Base-by-base conservation (phyloP, 1,140 invertebrate genomes). In the Delia radicum region DNA sequence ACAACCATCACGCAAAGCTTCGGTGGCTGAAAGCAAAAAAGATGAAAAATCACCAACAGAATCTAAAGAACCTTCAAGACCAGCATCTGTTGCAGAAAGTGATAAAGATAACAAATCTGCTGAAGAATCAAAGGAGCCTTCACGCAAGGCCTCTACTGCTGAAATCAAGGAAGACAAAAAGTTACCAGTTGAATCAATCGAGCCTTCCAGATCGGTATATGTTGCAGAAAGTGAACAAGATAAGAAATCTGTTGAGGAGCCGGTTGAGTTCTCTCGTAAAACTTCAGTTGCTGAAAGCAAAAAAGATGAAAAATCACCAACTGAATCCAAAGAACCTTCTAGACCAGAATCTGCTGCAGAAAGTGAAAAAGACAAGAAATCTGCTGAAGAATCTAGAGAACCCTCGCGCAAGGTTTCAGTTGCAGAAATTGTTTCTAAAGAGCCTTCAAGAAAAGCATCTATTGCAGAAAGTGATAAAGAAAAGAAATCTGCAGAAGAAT, bases 321-420 rank as follows among this genome's bases (percentile, higher is more conserved):
- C 71, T 24, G 26, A 29, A 33, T 75, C 77, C 0, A 77, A 79
- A 73, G 79, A 79, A 27, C 29, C 65, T 2, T 78, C 79, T 3
- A 42, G 79, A 12, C 78, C 73, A 7, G 77, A 61, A 48, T 81
- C 80, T 3, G 73, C 77, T 0, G 75, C 72, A 0, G 75, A 48
- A 13, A 72, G 29, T 42, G 26, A 75, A 21, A 75, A 75, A 1
- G 76, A 61, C 63, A 69, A 74, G 7, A 78, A 75, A 37, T 78
- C 78, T 10, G 7, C 72, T 15, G 21, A 31, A 13, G 42, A 74
- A 76, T 75, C 6, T 55, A 76, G n/a, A 75, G 74, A 6, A 76
- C 77, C 62, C 18, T 81, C 81, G 1, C 72, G 79, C 12, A 78
- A 75, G 6, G 80, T 75, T 26, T 81, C 81, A 1, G 18, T 37